Base-by-base conservation (phyloP, 2,888 invertebrate genomes). In the Ditylenchus weischeri region DNA sequence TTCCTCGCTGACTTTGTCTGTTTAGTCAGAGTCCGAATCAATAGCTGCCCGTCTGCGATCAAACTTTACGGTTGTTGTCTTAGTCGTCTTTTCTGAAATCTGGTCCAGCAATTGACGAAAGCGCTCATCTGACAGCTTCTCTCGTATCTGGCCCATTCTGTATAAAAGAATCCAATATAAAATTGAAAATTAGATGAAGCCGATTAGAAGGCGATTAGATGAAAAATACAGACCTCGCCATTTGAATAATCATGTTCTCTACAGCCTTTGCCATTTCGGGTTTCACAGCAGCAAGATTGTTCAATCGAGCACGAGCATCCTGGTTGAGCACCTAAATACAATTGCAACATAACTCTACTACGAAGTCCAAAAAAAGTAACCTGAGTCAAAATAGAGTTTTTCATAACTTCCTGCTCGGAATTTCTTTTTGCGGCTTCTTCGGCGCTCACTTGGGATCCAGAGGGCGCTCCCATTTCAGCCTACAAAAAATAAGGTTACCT, bases 191-290 rank as follows among this genome's bases (percentile, higher is more conserved):
- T 5, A 29, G 29, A 29, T 29, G 29, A 29, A 43, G 38, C 38
- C 7, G 11, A 38, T 6, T 8, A 38, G 38, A 8, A 38, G 11
- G 11, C 11, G 36, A 18, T 57, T 8, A 21, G 36, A 66, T 8
- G 47, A 47, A 58, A 18, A 54, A n/a, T 35, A n/a, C 64, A 48
- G 23, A 79, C 80, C 92, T 90, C 13, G 91, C 93, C 94, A 96
- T 95, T 81, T 90, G 89, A 70, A 94, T 88, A 76, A 98, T 88
- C 90, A 95, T 91, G 75, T 89, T 89, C 87, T 98, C 95, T 66
- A 96, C 90, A 89, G 92, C 90, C 83, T 89, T 88, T 11, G 92
- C 96, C 84, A 95, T 96, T 81, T 95, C 96, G 59, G 96, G 96
- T 85, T 93, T 94, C 73, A 93, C 92, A 61, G 93, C 86, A 83